Conservation (phyloP, 2,888 invertebrate genomes). For the Chymomyza amoena region DNA sequence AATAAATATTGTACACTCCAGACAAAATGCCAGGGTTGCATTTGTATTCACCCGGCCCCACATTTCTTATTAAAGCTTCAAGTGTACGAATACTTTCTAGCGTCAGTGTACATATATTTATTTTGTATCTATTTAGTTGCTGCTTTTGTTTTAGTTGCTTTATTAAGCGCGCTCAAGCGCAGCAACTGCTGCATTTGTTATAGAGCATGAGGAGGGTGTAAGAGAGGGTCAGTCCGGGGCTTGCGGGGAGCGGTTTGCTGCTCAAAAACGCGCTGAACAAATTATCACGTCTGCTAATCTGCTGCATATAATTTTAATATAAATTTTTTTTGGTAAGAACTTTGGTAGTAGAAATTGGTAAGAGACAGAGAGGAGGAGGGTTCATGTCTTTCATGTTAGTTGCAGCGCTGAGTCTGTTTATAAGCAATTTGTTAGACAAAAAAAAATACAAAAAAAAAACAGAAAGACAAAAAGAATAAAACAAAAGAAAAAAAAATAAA, state of each 20-base stretch:
- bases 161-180: constrained; percentile 59
- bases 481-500: constrained; percentile 35
- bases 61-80: too few species aligned
- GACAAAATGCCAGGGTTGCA: too few species aligned
- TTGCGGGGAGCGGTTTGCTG: neutral
- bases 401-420: constrained; percentile 31
- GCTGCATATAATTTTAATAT: constrained; percentile 62
- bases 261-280: constrained; percentile 43
- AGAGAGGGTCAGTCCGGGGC: neutral
- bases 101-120: constrained; percentile 16
- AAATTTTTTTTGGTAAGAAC: neutral
- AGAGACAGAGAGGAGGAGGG: too few species aligned
- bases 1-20: too few species aligned
- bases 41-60: too few species aligned
- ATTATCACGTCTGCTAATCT: constrained; percentile 70
- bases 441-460: neutral
- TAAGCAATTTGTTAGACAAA: constrained; percentile 64
- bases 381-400: constrained; percentile 52
- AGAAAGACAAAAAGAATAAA: neutral
- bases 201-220: neutral
- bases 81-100: too few species aligned
- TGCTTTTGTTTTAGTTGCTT: constrained; percentile 29
- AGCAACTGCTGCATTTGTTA: constrained; percentile 21
- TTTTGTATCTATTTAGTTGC: constrained; percentile 7
- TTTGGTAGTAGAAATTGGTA: constrained; percentile 45